phyloP scores from a whole-genome alignment of 2,888 invertebrate genomes.

The Melanchra persicariae region DNA sequence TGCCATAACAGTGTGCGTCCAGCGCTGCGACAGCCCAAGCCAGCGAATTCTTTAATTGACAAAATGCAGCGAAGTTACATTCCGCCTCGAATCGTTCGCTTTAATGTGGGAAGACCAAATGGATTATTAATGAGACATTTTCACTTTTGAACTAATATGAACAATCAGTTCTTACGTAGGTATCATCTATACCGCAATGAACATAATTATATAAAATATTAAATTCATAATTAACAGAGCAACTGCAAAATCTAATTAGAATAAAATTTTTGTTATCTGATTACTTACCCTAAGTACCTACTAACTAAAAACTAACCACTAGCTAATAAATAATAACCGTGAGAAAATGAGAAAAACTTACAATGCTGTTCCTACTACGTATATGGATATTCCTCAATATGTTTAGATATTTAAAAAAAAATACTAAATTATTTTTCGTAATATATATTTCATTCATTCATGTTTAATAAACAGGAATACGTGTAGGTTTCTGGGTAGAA shows the following conservation, averaged over 20 bases:
- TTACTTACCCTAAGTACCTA: background rate
- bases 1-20: constrained; percentile 84
- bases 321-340: background rate
- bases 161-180: constrained; percentile 17
- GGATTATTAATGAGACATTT: constrained; percentile 72
- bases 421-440: background rate
- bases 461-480: background rate
- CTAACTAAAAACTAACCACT: background rate
- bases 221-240: background rate
- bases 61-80: constrained; percentile 84
- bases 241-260: background rate
- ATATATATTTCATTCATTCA: background rate
- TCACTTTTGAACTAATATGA: constrained; percentile 57
- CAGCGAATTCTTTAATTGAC: constrained; percentile 88
- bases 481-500: too few relatives aligned
- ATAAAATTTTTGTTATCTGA: background rate
- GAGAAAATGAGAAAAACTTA: background rate
- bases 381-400: background rate
- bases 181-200: background rate
- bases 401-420: background rate
- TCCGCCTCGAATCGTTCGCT: constrained; percentile 82
- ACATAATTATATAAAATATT: background rate
- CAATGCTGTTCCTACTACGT: background rate
- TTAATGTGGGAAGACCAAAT: constrained; percentile 84
- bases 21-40: constrained; percentile 79